Base-by-base conservation (phyloP, 2,888 invertebrate species). In the Scotopteryx bipunctaria region DNA sequence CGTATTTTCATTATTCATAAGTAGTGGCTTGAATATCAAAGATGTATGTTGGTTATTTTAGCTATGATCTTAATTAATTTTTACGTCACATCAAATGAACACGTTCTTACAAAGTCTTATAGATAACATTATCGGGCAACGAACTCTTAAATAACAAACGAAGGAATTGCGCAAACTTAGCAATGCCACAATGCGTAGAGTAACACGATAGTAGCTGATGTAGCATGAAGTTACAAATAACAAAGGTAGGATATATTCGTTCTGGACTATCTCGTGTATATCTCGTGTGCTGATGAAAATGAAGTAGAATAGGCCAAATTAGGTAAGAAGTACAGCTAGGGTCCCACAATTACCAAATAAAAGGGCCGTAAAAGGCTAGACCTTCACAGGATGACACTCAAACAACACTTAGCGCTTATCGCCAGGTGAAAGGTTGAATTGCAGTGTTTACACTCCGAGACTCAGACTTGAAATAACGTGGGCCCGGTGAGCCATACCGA, bases 121-220 rank as follows among this genome's bases (percentile, higher is more conserved):
- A n/a, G 87, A 87, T 86, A 88, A 61, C 55, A 72, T 76, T 86
- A 87, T 88, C 87, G 85, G 80, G 46, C 83, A 81, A 69, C 63
- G 85, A 86, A 81, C 86, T 82, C 61, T 66, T 36, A 29, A 54
- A 48, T 25, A 48, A 54, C n/a, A 8, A 38, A 38, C 33, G 37
- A 29, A 41, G 69, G 69, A 75, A 76, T 81, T 78, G 73, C 73
- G 71, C 68, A 76, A 77, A 76, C 60, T 40, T 55, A 59, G 50
- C 42, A 41, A 55, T 54, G 35, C 49, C 35, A 51, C 45, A 43
- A 41, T 54, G 49, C 35, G 50, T 56, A 53, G 15, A 25, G 21
- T 19, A 5, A 19, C 11, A 25, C n/a, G 32, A 37, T 33, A 43
- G 27, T 19, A 43, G 14, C 23, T 27, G 1, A 4, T 27, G 29